Conservation (phyloP, 2,888 invertebrate species). For the Cryptus viduatorius region DNA sequence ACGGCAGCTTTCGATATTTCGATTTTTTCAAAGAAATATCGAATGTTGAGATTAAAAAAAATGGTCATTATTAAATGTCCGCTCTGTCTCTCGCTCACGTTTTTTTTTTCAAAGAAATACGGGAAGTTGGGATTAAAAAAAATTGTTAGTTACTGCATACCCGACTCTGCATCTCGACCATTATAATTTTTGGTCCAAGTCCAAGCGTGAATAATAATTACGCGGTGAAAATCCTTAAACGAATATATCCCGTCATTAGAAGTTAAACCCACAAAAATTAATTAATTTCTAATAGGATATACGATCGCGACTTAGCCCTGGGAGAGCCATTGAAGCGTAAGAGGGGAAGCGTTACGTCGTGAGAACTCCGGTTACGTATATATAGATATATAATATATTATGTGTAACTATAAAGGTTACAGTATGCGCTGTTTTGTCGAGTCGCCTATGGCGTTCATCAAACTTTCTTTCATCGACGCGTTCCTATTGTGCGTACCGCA, state of each 20-base stretch:
- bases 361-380: constrained; percentile 28
- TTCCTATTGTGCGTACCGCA: constrained; percentile 17
- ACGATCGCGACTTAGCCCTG: background rate
- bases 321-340: background rate
- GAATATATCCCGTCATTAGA: background rate
- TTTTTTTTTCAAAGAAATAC: too few relatives aligned
- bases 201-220: too few relatives aligned
- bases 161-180: too few relatives aligned
- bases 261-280: background rate
- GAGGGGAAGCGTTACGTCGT: constrained; percentile 29
- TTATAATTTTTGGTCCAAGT: too few relatives aligned
- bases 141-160: too few relatives aligned
- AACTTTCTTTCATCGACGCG: constrained; percentile 28
- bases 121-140: too few relatives aligned
- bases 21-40: background rate
- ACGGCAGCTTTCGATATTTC: background rate
- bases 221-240: background rate
- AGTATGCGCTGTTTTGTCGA: background rate
- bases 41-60: background rate
- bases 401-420: background rate
- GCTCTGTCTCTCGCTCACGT: background rate
- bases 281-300: background rate
- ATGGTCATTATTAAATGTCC: background rate
- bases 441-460: constrained; percentile 2
- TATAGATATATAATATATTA: too few relatives aligned